These are phyloP conservation scores for Syndactyla subalaris DNA, from an alignment of 2,797 vertebrate species.

Conservation along the genomic window DNA sequence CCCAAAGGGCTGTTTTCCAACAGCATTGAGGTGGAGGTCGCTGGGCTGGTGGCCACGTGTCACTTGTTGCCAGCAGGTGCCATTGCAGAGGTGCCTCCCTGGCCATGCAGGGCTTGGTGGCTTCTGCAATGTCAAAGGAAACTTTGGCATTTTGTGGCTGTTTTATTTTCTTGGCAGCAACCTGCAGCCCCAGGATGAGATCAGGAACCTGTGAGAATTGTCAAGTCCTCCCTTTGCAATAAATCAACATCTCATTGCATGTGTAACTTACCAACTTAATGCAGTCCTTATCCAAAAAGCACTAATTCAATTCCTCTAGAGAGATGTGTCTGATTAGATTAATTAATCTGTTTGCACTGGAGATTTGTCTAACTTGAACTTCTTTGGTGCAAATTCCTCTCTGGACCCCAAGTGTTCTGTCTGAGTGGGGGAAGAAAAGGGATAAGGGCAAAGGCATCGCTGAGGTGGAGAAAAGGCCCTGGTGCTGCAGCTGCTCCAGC, in stretches of 20 bases:
- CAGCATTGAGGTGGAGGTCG: accelerated
- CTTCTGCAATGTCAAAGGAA: neutral
- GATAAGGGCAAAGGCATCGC: neutral
- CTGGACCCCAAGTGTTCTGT: neutral
- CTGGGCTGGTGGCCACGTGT: accelerated
- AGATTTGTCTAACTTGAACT: conserved; percentile 22
- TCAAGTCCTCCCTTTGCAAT: conserved; percentile 42
- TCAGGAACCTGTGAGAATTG: conserved; percentile 10
- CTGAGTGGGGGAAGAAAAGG: neutral
- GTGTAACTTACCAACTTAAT: conserved; percentile 45
- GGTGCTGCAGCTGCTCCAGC: neutral
- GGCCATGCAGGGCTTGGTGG: neutral
- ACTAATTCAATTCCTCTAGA: conserved; percentile 57
- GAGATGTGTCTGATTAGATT: conserved; percentile 41
- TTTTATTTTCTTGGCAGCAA: neutral
- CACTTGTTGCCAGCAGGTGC: neutral
- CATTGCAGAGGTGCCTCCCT: neutral
- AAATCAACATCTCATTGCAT: conserved; percentile 63
- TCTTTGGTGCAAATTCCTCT: neutral
- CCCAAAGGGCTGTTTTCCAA: neutral
- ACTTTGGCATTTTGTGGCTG: neutral
- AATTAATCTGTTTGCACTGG: conserved; percentile 55
- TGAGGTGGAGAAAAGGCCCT: accelerated
- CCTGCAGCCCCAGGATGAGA: neutral
- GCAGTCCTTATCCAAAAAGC: conserved; percentile 54